Evolutionary conservation across 1,140 invertebrate species (phyloP), one percentile per base, ranked within the genome.

Genomic region (Tribolium madens): DNA sequence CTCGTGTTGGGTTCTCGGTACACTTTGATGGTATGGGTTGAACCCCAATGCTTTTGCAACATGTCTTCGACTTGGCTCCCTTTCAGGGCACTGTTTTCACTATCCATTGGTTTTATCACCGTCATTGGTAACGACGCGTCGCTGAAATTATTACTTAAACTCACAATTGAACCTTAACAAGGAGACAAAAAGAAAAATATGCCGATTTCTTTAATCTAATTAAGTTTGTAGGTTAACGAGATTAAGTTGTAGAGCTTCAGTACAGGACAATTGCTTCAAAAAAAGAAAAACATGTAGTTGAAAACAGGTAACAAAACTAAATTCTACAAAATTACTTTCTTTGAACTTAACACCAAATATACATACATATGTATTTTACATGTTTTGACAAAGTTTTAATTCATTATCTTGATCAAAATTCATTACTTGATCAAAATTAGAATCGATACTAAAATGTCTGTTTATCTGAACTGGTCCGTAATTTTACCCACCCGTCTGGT

Each of bases 21-120:
- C 21, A 98, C 87, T 76, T 91, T 88, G 3, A 98, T 94, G 1
- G 89, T 88, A 76, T 95, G 88, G 31, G 94, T 91, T 0, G 94
- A 91, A 0, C 96, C 96, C 97, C 97, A 98, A 74, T 96, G 94
- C 81, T 95, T 95, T 6, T 92, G 91, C 74, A 87, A 81, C 75
- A 81, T 82, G 7, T 78, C 79, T 7, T 78, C 69, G 18, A 73
- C 36, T 42, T 76, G 48, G 60, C 69, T 70, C 14, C 50, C 75
- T 71, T 77, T 80, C 48, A 76, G 12, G 26, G 50, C 69, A 26
- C 71, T 71, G 71, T 71, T 68, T 70, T 81, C 75, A 13, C 64
- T 76, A 14, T 83, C 81, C 42, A 80, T 64, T 47, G 77, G 75
- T 70, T 79, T 75, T 76, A 82, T 79, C 5, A 84, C 81, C 60